Base-by-base conservation (phyloP, 1,140 invertebrate species). In the Leptoteleia sp. region DNA sequence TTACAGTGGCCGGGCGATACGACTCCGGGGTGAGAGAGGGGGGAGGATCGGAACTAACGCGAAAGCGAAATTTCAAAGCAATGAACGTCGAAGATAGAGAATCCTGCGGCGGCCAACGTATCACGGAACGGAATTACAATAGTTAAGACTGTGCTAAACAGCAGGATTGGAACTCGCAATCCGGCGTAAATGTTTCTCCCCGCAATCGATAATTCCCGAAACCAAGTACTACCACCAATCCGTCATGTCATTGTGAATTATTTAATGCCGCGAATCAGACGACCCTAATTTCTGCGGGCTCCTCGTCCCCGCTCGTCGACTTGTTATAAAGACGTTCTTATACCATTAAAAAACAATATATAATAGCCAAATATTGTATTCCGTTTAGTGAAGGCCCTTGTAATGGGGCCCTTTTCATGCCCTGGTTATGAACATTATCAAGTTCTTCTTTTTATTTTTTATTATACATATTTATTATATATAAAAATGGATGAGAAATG, bases 191-290 rank as follows among this genome's bases (percentile, higher is more conserved):
- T 73, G 62, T 61, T 71, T 73, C 62, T 57, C 62, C 45, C 33
- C 25, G 62, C 22, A 68, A 79, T 79, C 76, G 76, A 79, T 79
- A 73, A 64, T 29, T 47, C 61, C 55, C 17, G 62, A 57, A 79
- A 68, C 54, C 55, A 61, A 62, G 72, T 70, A 72, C 52, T 45
- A 67, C 76, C 70, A 22, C 68, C 64, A 64, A 79, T 79, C 68
- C 76, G 64, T 73, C 76, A 73, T 54, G 68, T 68, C 68, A 47
- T 72, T 38, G 62, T 79, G 76, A 79, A 79, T 73, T 79, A 79
- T 79, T 79, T 79, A 79, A 79, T 43, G 76, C 73, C 62, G 47
- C 68, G 22, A n/a, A n/a, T n/a, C n/a, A n/a, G n/a, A n/a, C n/a
- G n/a, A n/a, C n/a, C n/a, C n/a, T n/a, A n/a, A n/a, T n/a, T n/a